Evolutionary conservation across 2,888 invertebrate species (phyloP).

Genomic region (Acanthococcus lagerstroemiae): DNA sequence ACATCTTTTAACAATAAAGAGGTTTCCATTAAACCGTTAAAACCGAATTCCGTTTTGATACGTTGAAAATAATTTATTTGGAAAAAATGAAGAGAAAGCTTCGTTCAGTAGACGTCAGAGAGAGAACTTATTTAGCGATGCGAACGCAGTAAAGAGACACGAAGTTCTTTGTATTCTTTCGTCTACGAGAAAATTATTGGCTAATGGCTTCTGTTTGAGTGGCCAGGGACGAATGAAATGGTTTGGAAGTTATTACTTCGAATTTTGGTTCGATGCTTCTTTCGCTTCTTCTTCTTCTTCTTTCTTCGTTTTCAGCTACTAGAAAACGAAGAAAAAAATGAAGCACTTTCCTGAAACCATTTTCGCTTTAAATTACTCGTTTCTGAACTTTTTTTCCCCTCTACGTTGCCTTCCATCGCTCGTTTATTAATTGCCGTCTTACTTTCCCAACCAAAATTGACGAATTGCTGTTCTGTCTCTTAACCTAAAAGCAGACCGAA

Average conservation of each 20-base stretch:
- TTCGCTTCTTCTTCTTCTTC: constrained; percentile 39
- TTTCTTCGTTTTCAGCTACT: constrained; percentile 35
- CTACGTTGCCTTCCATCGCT: background rate
- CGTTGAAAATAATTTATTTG: constrained; percentile 14
- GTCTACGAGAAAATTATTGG: constrained; percentile 30
- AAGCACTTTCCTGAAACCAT: constrained; percentile 27
- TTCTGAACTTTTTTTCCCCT: constrained; percentile 6
- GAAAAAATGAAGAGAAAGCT: constrained; percentile 6
- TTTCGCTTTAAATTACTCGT: constrained; percentile 24
- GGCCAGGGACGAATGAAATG: constrained; percentile 31
- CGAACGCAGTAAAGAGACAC: constrained; percentile 19
- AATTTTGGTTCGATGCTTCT: constrained; percentile 38
- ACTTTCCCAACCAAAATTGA: background rate
- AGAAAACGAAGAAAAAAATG: constrained; percentile 17
- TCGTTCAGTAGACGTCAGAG: background rate
- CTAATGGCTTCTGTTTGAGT: constrained; percentile 31
- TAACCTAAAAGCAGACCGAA: too few relatives aligned
- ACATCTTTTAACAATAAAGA: constrained; percentile 18
- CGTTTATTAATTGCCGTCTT: background rate
- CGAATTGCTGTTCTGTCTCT: background rate
- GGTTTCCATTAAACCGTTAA: constrained; percentile 29
- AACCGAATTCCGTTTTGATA: constrained; percentile 24
- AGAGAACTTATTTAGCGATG: constrained; percentile 16
- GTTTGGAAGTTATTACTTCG: constrained; percentile 29
- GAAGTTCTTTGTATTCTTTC: constrained; percentile 22